A percentile compares a stretch with the other conserved stretches of the same genome.
These are phyloP conservation scores for Alfaro cultratus DNA, from an alignment of 2,797 vertebrate species.

Conservation along the genomic window DNA sequence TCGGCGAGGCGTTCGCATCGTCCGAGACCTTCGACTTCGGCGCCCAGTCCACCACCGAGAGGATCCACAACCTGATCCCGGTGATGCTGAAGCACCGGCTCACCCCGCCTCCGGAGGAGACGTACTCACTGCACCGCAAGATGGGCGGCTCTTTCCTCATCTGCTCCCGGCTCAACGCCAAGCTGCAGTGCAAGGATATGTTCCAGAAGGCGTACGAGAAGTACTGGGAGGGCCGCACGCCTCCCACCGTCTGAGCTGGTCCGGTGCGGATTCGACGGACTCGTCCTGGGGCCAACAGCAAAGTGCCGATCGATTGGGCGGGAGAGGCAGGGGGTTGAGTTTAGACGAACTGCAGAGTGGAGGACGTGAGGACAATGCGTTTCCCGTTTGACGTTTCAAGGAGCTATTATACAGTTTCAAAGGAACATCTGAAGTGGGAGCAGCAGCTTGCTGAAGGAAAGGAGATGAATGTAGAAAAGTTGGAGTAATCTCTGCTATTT, in stretches of 20 bases:
- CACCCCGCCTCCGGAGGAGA: slow-evolving; percentile 93
- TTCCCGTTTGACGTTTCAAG: slow-evolving; percentile 20
- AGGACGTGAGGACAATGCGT: slow-evolving; percentile 10
- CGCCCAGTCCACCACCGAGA: slow-evolving; percentile 91
- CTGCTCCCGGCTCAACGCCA: slow-evolving; percentile 92
- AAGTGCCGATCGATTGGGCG: slow-evolving; percentile 9
- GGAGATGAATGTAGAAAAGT: slow-evolving; percentile 51
- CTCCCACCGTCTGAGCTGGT: slow-evolving; percentile 22
- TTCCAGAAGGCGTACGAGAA: slow-evolving; percentile 86
- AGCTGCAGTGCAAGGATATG: slow-evolving; percentile 90
- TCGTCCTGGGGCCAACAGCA: slow-evolving; percentile 45
- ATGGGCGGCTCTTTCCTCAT: slow-evolving; percentile 99
- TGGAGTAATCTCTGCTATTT: slow-evolving; percentile 28
- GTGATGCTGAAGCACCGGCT: slow-evolving; percentile 96
- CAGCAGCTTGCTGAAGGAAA: slow-evolving; percentile 13
- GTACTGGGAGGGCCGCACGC: slow-evolving; percentile 85
- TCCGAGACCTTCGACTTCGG: slow-evolving; percentile 87
- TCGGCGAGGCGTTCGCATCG: slow-evolving; percentile 94
- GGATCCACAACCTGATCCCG: slow-evolving; percentile 95
- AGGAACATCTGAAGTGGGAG: slow-evolving; percentile 16
- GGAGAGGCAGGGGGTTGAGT: background rate
- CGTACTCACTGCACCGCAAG: slow-evolving; percentile 97
- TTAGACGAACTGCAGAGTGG: background rate
- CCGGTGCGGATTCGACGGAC: slow-evolving; percentile 28
- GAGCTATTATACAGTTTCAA: slow-evolving; percentile 10